phyloP scores from a whole-genome alignment of 2,888 invertebrate species.

The Phyllotreta cruciferae region DNA sequence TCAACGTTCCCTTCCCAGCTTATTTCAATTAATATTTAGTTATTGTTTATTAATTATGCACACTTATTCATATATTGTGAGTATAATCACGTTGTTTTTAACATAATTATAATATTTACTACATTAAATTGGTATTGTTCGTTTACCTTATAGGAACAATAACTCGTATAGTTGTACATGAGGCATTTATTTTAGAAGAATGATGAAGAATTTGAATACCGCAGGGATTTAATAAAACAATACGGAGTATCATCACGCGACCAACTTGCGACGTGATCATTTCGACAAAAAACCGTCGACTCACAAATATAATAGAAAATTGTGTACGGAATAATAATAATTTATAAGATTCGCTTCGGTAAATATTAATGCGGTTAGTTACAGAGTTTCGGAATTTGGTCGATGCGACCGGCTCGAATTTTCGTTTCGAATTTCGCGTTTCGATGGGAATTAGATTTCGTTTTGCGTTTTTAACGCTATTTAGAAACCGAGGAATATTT shows the following conservation, averaged over 20 bases:
- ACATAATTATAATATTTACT: constrained; percentile 15
- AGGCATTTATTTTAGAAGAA: constrained; percentile 12
- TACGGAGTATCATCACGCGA: constrained; percentile 26
- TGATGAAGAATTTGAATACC: constrained; percentile 17
- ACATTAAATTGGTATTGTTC: constrained; percentile 10
- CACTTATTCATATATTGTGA: no score
- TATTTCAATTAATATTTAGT: constrained; percentile 16
- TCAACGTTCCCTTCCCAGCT: no score
- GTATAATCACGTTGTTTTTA: background rate
- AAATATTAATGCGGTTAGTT: constrained; percentile 17
- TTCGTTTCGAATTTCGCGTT: no score
- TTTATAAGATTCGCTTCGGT: constrained; percentile 4
- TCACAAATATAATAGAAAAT: constrained; percentile 23
- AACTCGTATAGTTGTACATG: background rate
- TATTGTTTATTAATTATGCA: constrained; percentile 21
- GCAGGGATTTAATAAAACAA: constrained; percentile 25
- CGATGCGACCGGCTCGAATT: background rate
- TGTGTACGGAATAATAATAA: constrained; percentile 21
- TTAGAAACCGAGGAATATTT: no score
- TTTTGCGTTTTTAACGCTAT: no score
- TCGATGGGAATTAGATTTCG: no score
- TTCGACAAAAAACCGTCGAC: constrained; percentile 21
- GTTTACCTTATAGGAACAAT: constrained; percentile 9
- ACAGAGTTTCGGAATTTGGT: background rate
- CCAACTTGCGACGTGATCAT: constrained; percentile 25